phyloP scores from a whole-genome alignment of 2,113 vertebrate species.

The Rostratula benghalensis region DNA sequence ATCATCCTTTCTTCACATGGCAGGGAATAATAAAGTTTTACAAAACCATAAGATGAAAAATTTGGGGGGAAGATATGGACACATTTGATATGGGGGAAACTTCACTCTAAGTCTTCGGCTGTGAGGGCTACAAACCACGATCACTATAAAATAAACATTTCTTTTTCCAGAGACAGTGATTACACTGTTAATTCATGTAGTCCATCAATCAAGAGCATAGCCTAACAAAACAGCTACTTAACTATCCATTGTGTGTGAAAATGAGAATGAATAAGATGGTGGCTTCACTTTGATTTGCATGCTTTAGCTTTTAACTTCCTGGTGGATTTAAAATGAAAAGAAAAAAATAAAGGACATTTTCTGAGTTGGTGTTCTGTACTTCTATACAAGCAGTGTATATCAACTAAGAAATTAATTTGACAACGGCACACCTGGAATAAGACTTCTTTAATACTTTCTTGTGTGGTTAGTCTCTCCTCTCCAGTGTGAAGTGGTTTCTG shows the following conservation, averaged over 20 bases:
- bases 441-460: not conserved
- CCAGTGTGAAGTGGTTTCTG: not conserved
- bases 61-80: not conserved
- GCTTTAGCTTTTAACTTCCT: not conserved
- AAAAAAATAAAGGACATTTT: not conserved
- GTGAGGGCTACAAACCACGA: not conserved
- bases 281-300: not conserved
- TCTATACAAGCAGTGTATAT: not conserved
- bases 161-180: not conserved
- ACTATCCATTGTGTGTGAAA: not conserved
- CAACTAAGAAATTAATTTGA: not conserved
- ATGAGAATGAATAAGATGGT: not conserved
- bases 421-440: not conserved
- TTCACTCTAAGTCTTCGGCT: not conserved
- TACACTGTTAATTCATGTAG: not conserved
- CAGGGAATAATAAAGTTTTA: not conserved
- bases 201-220: not conserved
- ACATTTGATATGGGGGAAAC: not conserved
- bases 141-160: not conserved
- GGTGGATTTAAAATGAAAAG: not conserved
- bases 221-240: not conserved
- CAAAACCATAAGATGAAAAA: not conserved
- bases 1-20: not conserved
- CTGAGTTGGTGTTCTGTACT: not conserved
- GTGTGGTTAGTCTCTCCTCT: not conserved